A percentile compares a stretch with the other conserved stretches of the same genome.
Conservation (phyloP, 2,113 vertebrate species). For the Delphinapterus leucas region DNA sequence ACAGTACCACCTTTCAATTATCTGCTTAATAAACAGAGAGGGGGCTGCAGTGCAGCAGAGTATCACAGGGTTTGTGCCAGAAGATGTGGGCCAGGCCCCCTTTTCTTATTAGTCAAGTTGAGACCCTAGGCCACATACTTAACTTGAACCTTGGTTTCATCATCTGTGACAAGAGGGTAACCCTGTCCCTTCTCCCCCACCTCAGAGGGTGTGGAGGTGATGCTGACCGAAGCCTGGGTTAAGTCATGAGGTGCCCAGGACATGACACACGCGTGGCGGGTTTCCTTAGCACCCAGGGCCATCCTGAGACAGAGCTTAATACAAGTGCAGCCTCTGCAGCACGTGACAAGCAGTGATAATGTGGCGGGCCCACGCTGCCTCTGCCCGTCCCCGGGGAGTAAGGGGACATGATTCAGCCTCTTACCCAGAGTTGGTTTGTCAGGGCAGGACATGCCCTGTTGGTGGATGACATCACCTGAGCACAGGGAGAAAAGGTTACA, state of each 20-base stretch:
- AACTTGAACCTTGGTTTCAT: background rate
- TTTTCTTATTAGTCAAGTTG: background rate
- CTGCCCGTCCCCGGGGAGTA: background rate
- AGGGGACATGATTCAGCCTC: fast-evolving
- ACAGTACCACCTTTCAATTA: background rate
- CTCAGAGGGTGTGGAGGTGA: background rate
- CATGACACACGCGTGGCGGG: fast-evolving
- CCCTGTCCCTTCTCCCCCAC: background rate
- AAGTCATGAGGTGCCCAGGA: background rate
- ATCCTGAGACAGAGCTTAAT: background rate
- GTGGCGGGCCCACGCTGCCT: fast-evolving
- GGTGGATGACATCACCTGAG: background rate
- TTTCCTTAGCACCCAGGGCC: background rate
- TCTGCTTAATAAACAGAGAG: background rate
- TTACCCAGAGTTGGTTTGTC: background rate
- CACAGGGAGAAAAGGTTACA: background rate
- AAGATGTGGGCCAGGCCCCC: background rate
- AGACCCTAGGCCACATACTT: background rate
- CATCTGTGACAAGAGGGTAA: background rate
- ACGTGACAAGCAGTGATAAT: background rate
- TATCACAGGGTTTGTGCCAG: no score
- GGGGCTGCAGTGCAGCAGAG: background rate
- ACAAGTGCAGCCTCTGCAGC: background rate
- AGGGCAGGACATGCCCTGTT: background rate
- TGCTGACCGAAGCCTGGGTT: fast-evolving